Evolutionary conservation across 2,888 invertebrate species (phyloP).

Genomic region (Pseudeuparius sepicola): DNA sequence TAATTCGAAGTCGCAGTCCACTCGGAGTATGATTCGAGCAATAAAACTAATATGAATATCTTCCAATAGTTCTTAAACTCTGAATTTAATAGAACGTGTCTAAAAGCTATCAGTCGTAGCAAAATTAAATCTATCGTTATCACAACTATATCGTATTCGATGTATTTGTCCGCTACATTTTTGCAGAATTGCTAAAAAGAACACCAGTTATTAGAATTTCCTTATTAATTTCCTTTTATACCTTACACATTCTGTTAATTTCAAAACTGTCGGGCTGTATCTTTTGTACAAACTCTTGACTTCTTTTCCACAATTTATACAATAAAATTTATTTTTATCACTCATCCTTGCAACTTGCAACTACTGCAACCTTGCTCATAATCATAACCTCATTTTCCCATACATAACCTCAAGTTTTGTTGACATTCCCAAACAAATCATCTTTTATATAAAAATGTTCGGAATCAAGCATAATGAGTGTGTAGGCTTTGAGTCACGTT

Average conservation of each 20-base stretch:
- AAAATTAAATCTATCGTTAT: constrained; percentile 77
- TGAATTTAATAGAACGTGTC: constrained; percentile 77
- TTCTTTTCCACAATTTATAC: constrained; percentile 60
- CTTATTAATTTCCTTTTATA: too few species aligned
- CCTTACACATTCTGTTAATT: constrained; percentile 68
- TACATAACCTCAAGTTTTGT: too few species aligned
- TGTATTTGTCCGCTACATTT: constrained; percentile 74
- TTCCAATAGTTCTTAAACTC: constrained; percentile 60
- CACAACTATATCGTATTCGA: constrained; percentile 84
- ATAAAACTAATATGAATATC: constrained; percentile 61
- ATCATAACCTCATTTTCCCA: too few species aligned
- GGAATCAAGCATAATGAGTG: constrained; percentile 39
- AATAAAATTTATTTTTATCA: constrained; percentile 32
- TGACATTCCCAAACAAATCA: too few species aligned
- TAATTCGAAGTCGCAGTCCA: constrained; percentile 40
- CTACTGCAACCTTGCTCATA: too few species aligned
- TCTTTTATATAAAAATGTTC: too few species aligned
- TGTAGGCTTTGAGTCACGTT: constrained; percentile 42
- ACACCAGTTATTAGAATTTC: constrained; percentile 9
- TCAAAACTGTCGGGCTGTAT: constrained; percentile 61
- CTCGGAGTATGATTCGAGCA: constrained; percentile 72
- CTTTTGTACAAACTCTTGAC: constrained; percentile 55
- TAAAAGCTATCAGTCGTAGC: constrained; percentile 69
- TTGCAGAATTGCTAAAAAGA: constrained; percentile 60
- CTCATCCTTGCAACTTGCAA: too few species aligned